These are phyloP conservation scores for Philereme vetulata DNA, from an alignment of 2,888 invertebrate species.

Conservation along the genomic window DNA sequence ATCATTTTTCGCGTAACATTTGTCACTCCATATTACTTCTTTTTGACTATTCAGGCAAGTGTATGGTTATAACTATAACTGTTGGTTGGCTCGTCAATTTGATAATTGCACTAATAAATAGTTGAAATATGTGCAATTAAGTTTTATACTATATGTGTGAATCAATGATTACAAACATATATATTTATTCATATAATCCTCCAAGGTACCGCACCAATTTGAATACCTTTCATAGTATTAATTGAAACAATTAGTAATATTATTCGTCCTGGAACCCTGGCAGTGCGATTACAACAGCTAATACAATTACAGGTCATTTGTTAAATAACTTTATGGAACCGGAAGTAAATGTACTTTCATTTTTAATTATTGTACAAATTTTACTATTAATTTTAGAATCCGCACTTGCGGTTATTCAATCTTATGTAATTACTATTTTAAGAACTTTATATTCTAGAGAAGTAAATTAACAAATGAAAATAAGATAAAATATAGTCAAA, in stretches of 20 bases:
- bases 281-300: slow-evolving; percentile 88
- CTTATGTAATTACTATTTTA: slow-evolving; percentile 87
- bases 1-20: neutral
- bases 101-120: neutral
- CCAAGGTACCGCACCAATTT: slow-evolving; percentile 84
- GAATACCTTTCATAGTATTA: slow-evolving; percentile 89
- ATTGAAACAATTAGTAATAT: slow-evolving; percentile 90
- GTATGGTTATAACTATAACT: neutral
- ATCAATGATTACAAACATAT: slow-evolving; percentile 84
- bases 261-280: slow-evolving; percentile 88
- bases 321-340: slow-evolving; percentile 82
- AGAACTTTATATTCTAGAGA: slow-evolving; percentile 87
- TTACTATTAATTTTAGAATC: slow-evolving; percentile 82
- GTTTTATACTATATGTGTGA: slow-evolving; percentile 87
- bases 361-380: slow-evolving; percentile 71
- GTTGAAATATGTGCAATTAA: slow-evolving; percentile 54
- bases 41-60: slow-evolving; percentile 6
- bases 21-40: slow-evolving; percentile 3
- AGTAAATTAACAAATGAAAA: slow-evolving; percentile 83
- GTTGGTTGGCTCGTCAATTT: neutral
- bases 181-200: slow-evolving; percentile 88
- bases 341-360: slow-evolving; percentile 49
- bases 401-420: slow-evolving; percentile 86
- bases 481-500: slow-evolving; percentile 78
- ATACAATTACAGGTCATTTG: slow-evolving; percentile 90